phyloP scores from a whole-genome alignment of 1,140 invertebrate genomes.

The Hormaphis cornu region DNA sequence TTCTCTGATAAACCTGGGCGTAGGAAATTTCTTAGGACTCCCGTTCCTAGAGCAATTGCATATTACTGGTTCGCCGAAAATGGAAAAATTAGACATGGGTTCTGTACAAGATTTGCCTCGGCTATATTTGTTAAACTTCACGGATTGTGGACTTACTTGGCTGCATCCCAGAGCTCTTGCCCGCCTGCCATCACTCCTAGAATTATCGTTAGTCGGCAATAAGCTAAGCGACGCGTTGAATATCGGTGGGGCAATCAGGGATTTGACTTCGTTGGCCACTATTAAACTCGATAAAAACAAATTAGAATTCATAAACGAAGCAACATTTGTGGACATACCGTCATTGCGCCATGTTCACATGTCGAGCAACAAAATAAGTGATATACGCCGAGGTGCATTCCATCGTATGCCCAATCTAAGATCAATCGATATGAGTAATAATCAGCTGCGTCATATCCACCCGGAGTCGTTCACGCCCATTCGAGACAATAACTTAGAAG shows the following conservation, averaged over 20 bases:
- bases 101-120: constrained; percentile 63
- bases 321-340: constrained; percentile 68
- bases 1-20: constrained; percentile 6
- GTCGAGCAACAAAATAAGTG: constrained; percentile 57
- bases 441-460: constrained; percentile 64
- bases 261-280: constrained; percentile 58
- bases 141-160: constrained; percentile 63
- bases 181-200: constrained; percentile 58
- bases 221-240: constrained; percentile 63
- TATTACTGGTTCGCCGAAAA: constrained; percentile 55
- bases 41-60: constrained; percentile 64
- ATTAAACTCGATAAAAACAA: constrained; percentile 61
- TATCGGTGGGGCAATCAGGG: constrained; percentile 63
- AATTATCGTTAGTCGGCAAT: constrained; percentile 61
- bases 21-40: constrained; percentile 47
- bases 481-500: constrained; percentile 55
- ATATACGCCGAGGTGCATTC: constrained; percentile 59
- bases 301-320: constrained; percentile 60
- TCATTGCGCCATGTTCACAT: constrained; percentile 59
- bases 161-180: constrained; percentile 67
- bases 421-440: constrained; percentile 65
- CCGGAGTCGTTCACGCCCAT: constrained; percentile 67
- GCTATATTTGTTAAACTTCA: constrained; percentile 64
- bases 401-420: constrained; percentile 62
- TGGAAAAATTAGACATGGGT: constrained; percentile 59